Evolutionary conservation across 2,888 invertebrate species (phyloP).

Genomic region (Rosalia funebris): DNA sequence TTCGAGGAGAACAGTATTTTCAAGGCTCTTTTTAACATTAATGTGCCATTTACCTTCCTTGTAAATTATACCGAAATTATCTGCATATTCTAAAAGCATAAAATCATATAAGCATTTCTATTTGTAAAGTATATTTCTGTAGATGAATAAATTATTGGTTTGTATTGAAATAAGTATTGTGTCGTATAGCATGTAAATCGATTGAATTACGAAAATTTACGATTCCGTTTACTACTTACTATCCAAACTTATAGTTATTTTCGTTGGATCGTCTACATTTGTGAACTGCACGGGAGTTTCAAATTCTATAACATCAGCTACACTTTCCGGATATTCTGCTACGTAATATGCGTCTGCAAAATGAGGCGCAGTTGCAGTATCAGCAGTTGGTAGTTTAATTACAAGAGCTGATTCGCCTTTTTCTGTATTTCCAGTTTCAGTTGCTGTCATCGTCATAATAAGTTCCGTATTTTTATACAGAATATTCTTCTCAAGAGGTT

Average conservation of each 20-base stretch:
- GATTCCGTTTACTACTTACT: slow-evolving; percentile 7
- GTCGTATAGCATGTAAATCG: too few species aligned
- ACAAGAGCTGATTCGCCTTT: slow-evolving; percentile 19
- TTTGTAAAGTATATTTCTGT: too few species aligned
- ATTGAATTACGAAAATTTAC: too few species aligned
- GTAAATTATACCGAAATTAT: neutral
- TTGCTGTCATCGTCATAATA: slow-evolving; percentile 31
- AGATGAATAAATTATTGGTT: too few species aligned
- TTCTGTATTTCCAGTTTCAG: slow-evolving; percentile 1
- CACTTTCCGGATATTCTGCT: slow-evolving; percentile 37
- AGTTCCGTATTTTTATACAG: slow-evolving; percentile 20
- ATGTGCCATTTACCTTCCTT: slow-evolving; percentile 20
- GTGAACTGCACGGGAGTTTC: slow-evolving; percentile 40
- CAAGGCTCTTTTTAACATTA: neutral
- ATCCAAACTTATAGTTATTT: slow-evolving; percentile 3
- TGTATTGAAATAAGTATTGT: too few species aligned
- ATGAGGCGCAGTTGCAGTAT: slow-evolving; percentile 20
- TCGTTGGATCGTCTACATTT: slow-evolving; percentile 32
- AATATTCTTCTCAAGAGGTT: slow-evolving; percentile 22
- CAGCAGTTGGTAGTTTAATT: slow-evolving; percentile 14
- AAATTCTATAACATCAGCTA: slow-evolving; percentile 23
- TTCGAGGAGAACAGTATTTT: neutral
- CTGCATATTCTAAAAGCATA: neutral
- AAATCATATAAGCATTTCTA: neutral
- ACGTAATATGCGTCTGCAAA: slow-evolving; percentile 41